Percentiles rank a stretch among this genome's conserved stretches.
Evolutionary conservation across 2,888 invertebrate genomes (phyloP).

Genomic region (Artemia sinica): DNA sequence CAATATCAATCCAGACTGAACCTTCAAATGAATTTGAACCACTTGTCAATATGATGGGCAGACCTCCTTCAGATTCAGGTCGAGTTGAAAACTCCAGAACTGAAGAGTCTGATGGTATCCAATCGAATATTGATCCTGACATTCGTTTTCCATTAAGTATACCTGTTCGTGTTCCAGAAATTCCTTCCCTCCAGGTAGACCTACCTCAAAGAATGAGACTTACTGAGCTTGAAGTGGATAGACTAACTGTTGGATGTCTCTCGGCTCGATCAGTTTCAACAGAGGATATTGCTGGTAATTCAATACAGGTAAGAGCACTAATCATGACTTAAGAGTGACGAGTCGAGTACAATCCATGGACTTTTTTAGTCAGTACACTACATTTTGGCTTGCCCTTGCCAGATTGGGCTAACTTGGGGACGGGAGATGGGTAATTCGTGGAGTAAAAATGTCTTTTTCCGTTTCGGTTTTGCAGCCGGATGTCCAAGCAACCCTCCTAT

Average conservation of each 20-base stretch:
- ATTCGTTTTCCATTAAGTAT: neutral
- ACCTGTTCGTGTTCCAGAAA: neutral
- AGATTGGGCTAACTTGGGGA: too few species aligned
- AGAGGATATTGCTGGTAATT: neutral
- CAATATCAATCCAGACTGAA: conserved; percentile 1
- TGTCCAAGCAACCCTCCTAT: too few species aligned
- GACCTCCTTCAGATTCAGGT: neutral
- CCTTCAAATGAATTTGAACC: neutral
- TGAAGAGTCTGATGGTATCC: neutral
- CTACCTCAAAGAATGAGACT: neutral
- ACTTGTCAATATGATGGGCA: neutral
- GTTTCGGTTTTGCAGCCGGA: too few species aligned
- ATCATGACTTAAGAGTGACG: too few species aligned
- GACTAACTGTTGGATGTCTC: neutral
- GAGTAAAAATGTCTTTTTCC: too few species aligned
- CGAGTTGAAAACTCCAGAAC: neutral
- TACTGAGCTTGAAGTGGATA: neutral
- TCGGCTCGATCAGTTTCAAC: neutral
- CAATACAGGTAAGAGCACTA: neutral
- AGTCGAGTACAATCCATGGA: too few species aligned
- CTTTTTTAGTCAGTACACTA: too few species aligned
- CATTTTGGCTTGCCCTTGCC: too few species aligned
- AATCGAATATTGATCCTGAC: neutral
- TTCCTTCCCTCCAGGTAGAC: neutral
- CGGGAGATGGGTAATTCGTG: too few species aligned